These are phyloP conservation scores for Nasonovia ribisnigri DNA, from an alignment of 2,888 invertebrate genomes.

Conservation along the genomic window DNA sequence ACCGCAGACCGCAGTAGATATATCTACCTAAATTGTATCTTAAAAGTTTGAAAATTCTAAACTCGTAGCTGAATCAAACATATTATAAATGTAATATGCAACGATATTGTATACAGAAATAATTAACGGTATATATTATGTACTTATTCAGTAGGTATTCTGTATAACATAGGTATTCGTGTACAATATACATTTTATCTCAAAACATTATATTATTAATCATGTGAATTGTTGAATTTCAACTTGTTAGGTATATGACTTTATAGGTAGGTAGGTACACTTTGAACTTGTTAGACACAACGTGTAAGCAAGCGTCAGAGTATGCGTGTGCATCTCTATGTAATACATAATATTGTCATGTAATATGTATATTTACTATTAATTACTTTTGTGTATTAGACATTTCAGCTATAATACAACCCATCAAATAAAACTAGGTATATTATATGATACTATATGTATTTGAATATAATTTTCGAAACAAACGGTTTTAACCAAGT, in stretches of 20 bases:
- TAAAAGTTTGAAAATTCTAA: neutral
- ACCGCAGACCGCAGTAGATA: neutral
- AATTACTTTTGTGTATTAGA: neutral
- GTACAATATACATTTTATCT: neutral
- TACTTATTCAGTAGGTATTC: neutral
- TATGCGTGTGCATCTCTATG: neutral
- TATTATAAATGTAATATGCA: neutral
- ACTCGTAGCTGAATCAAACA: neutral
- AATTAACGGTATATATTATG: neutral
- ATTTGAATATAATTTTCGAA: neutral
- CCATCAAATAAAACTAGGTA: neutral
- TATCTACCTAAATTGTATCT: neutral
- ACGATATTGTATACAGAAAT: neutral
- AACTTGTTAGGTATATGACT: neutral
- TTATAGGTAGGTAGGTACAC: no score
- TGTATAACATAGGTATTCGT: neutral
- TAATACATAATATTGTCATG: neutral
- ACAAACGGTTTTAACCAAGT: neutral
- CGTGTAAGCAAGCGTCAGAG: neutral
- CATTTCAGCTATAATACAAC: neutral
- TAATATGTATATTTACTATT: neutral
- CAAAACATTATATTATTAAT: neutral
- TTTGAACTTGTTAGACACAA: neutral
- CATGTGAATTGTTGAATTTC: neutral
- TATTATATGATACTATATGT: neutral